A percentile compares a stretch with the other conserved stretches of the same genome.
phyloP scores from a whole-genome alignment of 2,888 invertebrate genomes.

The Coelogynopora nodosa region DNA sequence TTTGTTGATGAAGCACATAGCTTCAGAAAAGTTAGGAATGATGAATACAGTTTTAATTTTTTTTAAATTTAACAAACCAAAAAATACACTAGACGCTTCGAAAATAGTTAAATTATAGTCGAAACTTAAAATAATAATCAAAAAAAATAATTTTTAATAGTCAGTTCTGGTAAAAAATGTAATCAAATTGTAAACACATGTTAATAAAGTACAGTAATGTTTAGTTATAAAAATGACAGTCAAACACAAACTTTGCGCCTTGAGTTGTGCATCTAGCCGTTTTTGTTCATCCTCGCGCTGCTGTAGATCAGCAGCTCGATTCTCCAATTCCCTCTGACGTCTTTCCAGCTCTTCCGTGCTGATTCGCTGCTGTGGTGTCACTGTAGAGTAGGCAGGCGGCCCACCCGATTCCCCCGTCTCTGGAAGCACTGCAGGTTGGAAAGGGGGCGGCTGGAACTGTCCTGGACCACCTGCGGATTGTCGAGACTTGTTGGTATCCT shows the following conservation, averaged over 20 bases:
- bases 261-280: background rate
- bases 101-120: too few relatives aligned
- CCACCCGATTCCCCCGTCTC: background rate
- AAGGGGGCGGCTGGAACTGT: background rate
- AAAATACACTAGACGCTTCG: too few relatives aligned
- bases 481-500: background rate
- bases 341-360: slow-evolving; percentile 40
- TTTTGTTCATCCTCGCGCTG: slow-evolving; percentile 35
- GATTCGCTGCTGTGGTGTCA: slow-evolving; percentile 35
- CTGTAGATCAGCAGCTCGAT: slow-evolving; percentile 20
- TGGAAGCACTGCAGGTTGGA: background rate
- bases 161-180: too few relatives aligned
- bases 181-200: too few relatives aligned
- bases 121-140: too few relatives aligned
- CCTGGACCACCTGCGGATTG: background rate
- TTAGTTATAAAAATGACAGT: too few relatives aligned
- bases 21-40: too few relatives aligned
- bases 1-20: too few relatives aligned
- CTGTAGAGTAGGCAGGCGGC: background rate
- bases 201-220: too few relatives aligned
- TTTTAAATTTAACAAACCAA: too few relatives aligned
- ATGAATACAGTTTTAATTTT: too few relatives aligned
- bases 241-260: background rate
- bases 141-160: too few relatives aligned
- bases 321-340: slow-evolving; percentile 41